Percentiles rank a stretch among this genome's conserved stretches.
These are phyloP conservation scores for Ridgeia piscesae DNA, from an alignment of 1,140 invertebrate species.

Conservation along the genomic window DNA sequence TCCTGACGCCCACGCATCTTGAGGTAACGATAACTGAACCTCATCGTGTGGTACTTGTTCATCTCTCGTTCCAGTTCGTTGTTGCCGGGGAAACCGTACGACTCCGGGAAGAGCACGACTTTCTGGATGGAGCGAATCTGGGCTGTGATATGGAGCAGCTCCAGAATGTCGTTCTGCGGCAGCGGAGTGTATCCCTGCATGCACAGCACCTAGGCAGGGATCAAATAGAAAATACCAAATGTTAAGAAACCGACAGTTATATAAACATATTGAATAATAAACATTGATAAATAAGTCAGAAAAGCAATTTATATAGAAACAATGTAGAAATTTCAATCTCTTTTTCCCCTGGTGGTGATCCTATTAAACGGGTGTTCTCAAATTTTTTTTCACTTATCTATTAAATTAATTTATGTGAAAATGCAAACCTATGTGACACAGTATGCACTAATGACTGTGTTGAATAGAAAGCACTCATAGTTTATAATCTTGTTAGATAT, in stretches of 20 bases:
- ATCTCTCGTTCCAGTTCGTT: constrained; percentile 38
- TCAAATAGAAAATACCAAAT: too few relatives aligned
- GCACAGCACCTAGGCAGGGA: constrained; percentile 29
- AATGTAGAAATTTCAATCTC: too few relatives aligned
- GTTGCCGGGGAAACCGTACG: constrained; percentile 47
- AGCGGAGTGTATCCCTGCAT: constrained; percentile 47
- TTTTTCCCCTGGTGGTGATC: too few relatives aligned
- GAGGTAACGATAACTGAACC: constrained; percentile 34
- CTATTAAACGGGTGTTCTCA: too few relatives aligned
- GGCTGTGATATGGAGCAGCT: constrained; percentile 38
- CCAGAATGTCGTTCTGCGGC: constrained; percentile 35
- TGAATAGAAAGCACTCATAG: too few relatives aligned
- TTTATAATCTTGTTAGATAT: too few relatives aligned
- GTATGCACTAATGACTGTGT: too few relatives aligned
- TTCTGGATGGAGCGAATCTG: constrained; percentile 44
- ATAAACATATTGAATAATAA: constrained; percentile 41
- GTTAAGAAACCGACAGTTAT: constrained; percentile 11
- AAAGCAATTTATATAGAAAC: too few relatives aligned
- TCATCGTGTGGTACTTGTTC: constrained; percentile 34
- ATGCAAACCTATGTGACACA: too few relatives aligned
- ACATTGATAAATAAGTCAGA: too few relatives aligned
- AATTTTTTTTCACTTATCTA: too few relatives aligned
- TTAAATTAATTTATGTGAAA: too few relatives aligned
- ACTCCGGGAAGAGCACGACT: constrained; percentile 44
- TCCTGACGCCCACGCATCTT: constrained; percentile 22